Base-by-base conservation (phyloP, 2,113 vertebrate species). In the Apodemus sylvaticus region DNA sequence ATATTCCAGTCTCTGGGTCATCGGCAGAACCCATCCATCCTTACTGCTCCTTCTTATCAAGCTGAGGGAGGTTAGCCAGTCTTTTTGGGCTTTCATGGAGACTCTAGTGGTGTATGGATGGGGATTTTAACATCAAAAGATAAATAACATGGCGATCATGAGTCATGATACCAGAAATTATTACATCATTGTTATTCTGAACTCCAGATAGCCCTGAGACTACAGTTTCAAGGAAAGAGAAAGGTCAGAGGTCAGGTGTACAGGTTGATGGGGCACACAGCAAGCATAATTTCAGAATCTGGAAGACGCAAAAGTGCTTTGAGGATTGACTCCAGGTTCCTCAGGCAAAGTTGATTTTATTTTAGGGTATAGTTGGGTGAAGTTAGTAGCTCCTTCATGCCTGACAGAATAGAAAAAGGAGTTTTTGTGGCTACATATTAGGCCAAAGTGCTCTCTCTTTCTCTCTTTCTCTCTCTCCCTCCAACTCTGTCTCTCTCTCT, bases 221-320 rank as follows among this genome's bases (percentile, higher is more conserved):
- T 5, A 3, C 1, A 39, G 20, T 82, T 58, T 68, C 1, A 36
- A 34, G 3, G 4, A 51, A 58, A 0, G 12, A 1, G 4, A 16
- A 45, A 29, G 1, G 5, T 45, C 62, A 20, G 10, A 17, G 53
- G 62, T 11, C 3, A 0, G 16, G 10, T 19, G 7, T 36, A n/a
- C 36, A 17, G 42, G 19, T 9, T 1, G 17, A 12, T 13, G n/a
- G 4, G 48, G 24, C 11, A 4, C 4, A 16, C 0, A 1, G 14
- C 19, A 26, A 1, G 14, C 19, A 26, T 39, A 34, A 26, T 62
- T 53, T 60, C 68, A 83, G 62, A 86, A 51, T 36, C 68, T 1
- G 1, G 0, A 3, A 17, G 13, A 34, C 14, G 1, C 7, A 17
- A 26, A 26, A 13, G 3, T 0, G 16, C 71, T 68, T 36, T 42